Conservation (phyloP, 2,888 invertebrate species). For the Microctonus aethiopoides region DNA sequence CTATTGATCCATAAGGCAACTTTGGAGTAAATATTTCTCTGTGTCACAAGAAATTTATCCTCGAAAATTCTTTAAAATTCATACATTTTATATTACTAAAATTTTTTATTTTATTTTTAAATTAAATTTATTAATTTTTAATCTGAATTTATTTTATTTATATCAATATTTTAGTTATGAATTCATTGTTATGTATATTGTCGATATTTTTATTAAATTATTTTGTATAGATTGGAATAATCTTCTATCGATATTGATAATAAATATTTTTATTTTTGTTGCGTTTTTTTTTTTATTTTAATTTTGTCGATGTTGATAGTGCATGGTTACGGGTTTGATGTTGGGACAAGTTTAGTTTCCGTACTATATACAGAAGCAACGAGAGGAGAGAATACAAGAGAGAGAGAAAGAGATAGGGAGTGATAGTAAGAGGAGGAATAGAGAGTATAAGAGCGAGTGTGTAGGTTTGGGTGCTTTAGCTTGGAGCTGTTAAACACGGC, state of each 20-base stretch:
- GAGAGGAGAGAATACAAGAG: constrained; percentile 37
- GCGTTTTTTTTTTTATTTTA: background rate
- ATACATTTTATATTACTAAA: background rate
- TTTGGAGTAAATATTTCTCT: constrained; percentile 61
- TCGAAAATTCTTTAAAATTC: background rate
- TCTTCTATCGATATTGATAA: background rate
- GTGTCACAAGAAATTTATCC: constrained; percentile 22
- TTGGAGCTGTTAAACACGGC: constrained; percentile 63
- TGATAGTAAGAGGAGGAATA: constrained; percentile 32
- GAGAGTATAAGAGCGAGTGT: constrained; percentile 32
- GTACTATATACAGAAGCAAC: constrained; percentile 19
- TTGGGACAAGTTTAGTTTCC: constrained; percentile 21
- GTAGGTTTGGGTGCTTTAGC: constrained; percentile 56
- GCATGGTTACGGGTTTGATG: constrained; percentile 28
- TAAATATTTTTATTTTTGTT: background rate
- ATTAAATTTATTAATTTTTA: background rate
- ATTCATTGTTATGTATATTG: too few species aligned
- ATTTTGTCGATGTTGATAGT: constrained; percentile 1
- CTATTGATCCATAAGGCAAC: constrained; percentile 61
- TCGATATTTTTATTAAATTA: too few species aligned
- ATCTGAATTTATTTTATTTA: too few species aligned
- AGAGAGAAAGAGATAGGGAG: constrained; percentile 32
- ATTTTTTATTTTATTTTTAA: background rate
- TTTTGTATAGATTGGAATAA: too few species aligned
- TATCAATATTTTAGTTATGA: too few species aligned